Evolutionary conservation across 2,113 vertebrate species (phyloP), one percentile per base, ranked within the genome.

Genomic region (Oryzias javanicus): DNA sequence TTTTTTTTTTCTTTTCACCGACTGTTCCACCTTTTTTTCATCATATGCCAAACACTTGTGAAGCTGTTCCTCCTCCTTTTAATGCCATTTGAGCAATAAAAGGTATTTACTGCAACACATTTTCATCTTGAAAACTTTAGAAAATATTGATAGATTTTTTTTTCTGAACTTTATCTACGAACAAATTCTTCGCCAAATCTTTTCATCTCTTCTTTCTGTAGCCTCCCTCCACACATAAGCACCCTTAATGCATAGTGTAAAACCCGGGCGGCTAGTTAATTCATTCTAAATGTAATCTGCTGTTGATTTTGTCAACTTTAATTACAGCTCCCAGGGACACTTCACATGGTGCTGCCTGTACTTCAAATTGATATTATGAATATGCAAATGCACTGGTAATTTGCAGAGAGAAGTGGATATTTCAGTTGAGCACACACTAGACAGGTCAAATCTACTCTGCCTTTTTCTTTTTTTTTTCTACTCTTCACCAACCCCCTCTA

Each of bases 301-400:
- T 97, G 95, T 97, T 95, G 94, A 96, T 98, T 92, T 95, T 94
- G 94, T 96, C 94, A 96, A 95, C 95, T 98, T 98, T 97, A 98
- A 97, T 98, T 96, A 97, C 94, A 95, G 93, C 93, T 96, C 95
- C 93, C 90, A 91, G 94, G 95, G 95, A 94, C 94, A 95, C 94
- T 96, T 97, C 94, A 96, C 94, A 93, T 95, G 90, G 93, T 88
- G 80, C 92, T 94, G 93, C 93, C 91, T 95, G 94, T 93, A 91
- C 93, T 94, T 95, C 93, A 96, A 93, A 94, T 95, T 93, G 94
- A 93, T 95, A 95, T 96, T 96, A 96, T 94, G 91, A 95, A 98
- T 96, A 97, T 98, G 95, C 93, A 97, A 96, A 98, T 98, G 90
- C 80, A 82, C 89, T 89, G 83, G 92, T 95, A 95, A 95, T 96